Evolutionary conservation across 1,140 invertebrate genomes (phyloP).

Genomic region (Lordiphosa mommai): DNA sequence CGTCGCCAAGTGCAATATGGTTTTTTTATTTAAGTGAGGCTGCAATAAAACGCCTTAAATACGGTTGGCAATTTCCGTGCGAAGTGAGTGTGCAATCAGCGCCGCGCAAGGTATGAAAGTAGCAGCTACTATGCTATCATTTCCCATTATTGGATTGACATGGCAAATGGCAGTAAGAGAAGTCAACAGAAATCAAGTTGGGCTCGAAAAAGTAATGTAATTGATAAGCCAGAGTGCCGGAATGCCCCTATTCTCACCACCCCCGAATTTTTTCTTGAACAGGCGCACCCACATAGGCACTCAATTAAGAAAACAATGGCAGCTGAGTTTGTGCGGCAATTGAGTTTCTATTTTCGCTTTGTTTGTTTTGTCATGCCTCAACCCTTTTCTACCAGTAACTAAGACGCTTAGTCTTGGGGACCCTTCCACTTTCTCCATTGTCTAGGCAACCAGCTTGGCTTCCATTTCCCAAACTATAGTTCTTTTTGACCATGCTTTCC

Average conservation of each 20-base stretch:
- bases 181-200: slow-evolving; percentile 6
- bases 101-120: slow-evolving; percentile 13
- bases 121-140: slow-evolving; percentile 44
- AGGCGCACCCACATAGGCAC: slow-evolving; percentile 32
- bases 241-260: slow-evolving; percentile 5
- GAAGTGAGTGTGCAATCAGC: slow-evolving; percentile 37
- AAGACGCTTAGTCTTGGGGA: slow-evolving; percentile 31
- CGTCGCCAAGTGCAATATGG: slow-evolving; percentile 24
- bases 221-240: slow-evolving; percentile 36
- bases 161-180: not conserved
- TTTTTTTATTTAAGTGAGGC: not conserved
- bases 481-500: slow-evolving; percentile 6
- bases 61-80: slow-evolving; percentile 41
- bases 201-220: slow-evolving; percentile 36
- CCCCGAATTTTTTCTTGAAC: slow-evolving; percentile 1
- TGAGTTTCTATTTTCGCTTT: slow-evolving; percentile 31
- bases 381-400: slow-evolving; percentile 1
- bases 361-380: slow-evolving; percentile 22
- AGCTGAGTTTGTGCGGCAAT: slow-evolving; percentile 43
- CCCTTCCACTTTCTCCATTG: slow-evolving; percentile 14
- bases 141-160: slow-evolving; percentile 48
- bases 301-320: slow-evolving; percentile 56
- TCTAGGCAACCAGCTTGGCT: slow-evolving; percentile 30
- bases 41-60: slow-evolving; percentile 34
- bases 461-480: slow-evolving; percentile 2